A percentile compares a stretch with the other conserved stretches of the same genome.
These are phyloP conservation scores for Burhinus oedicnemus DNA, from an alignment of 2,113 vertebrate species.

Conservation along the genomic window DNA sequence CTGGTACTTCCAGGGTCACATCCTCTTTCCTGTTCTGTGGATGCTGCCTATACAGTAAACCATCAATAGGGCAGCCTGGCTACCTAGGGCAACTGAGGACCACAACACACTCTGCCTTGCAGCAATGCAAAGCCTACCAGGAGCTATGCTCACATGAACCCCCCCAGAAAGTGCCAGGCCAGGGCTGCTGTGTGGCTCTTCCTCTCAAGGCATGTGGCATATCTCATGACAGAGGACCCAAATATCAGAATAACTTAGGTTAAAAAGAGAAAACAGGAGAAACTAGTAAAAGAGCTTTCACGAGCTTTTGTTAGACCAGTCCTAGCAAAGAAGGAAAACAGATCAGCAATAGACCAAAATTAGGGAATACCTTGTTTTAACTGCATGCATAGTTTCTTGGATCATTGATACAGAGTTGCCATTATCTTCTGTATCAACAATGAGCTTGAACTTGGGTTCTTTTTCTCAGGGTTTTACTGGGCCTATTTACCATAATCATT, in stretches of 20 bases:
- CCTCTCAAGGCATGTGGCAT: neutral
- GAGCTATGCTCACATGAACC: neutral
- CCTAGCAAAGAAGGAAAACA: neutral
- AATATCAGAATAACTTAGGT: neutral
- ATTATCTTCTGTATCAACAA: neutral
- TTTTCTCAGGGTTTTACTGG: neutral
- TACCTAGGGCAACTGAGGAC: neutral
- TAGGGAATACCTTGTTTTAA: neutral
- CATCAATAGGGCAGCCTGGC: neutral
- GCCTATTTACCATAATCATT: neutral
- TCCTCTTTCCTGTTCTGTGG: neutral
- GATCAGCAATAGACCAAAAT: neutral
- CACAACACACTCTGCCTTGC: neutral
- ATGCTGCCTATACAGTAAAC: neutral
- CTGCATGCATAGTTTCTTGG: neutral
- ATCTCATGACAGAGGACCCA: neutral
- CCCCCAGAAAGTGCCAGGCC: fast-evolving
- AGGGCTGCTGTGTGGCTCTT: neutral
- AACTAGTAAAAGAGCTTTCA: neutral
- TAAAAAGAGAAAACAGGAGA: neutral
- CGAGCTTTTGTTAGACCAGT: neutral
- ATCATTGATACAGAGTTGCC: neutral
- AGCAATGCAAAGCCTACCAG: neutral
- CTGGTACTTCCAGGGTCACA: neutral
- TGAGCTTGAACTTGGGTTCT: neutral